Evolutionary conservation across 1,140 invertebrate species (phyloP).

Genomic region (Dendroctonus ponderosae): DNA sequence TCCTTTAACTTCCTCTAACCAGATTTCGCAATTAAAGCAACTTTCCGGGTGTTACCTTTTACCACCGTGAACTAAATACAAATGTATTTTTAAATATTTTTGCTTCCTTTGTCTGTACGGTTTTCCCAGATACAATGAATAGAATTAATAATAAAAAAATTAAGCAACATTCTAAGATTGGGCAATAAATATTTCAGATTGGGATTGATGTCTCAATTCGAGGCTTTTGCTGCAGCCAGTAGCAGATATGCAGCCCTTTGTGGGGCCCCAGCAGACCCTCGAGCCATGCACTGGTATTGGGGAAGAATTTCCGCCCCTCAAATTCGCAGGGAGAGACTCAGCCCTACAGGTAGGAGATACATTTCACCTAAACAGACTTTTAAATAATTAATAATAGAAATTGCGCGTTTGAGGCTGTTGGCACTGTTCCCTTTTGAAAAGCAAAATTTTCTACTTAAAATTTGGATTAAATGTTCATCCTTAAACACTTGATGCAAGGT

Average conservation of each 20-base stretch:
- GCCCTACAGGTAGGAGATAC: constrained; percentile 54
- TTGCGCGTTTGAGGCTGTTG: too few relatives aligned
- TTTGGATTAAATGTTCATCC: not conserved
- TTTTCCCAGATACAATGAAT: too few relatives aligned
- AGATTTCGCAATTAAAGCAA: constrained; percentile 14
- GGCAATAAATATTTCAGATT: constrained; percentile 60
- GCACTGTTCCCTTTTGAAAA: too few relatives aligned
- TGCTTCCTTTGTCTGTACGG: too few relatives aligned
- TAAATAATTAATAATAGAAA: not conserved
- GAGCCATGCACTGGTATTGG: constrained; percentile 54
- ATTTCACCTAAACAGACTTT: not conserved
- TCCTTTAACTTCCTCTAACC: constrained; percentile 19
- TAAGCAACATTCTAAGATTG: too few relatives aligned
- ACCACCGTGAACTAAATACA: not conserved
- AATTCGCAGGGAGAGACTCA: constrained; percentile 52
- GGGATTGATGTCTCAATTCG: constrained; percentile 77
- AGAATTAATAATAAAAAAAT: too few relatives aligned
- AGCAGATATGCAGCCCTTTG: constrained; percentile 65
- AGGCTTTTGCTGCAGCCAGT: constrained; percentile 61
- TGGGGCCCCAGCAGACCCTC: constrained; percentile 52
- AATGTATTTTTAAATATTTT: too few relatives aligned
- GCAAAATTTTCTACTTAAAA: not conserved
- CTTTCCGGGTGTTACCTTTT: constrained; percentile 9
- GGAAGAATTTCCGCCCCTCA: constrained; percentile 53
- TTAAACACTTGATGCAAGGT: constrained; percentile 1